Percentiles rank a stretch among this genome's conserved stretches.
phyloP scores from a whole-genome alignment of 2,888 invertebrate genomes.

The Parnassius apollo region DNA sequence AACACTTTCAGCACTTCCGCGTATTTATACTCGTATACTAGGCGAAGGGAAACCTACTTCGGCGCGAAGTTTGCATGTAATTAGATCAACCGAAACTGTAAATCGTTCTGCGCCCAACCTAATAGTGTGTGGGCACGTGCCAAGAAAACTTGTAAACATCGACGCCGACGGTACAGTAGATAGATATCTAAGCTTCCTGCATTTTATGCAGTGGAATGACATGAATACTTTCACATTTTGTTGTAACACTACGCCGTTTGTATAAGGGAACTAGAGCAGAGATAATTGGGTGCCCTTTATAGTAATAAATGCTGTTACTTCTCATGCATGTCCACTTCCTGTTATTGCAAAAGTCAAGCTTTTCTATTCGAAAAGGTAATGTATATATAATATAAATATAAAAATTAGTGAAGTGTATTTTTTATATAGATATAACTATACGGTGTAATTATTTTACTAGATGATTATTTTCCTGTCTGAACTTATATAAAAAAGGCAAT shows the following conservation, averaged over 20 bases:
- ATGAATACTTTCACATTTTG: conserved; percentile 54
- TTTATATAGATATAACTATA: too few relatives aligned
- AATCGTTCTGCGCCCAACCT: conserved; percentile 62
- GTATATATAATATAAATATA: too few relatives aligned
- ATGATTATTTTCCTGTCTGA: too few relatives aligned
- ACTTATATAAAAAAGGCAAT: too few relatives aligned
- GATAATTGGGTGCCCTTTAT: conserved; percentile 44
- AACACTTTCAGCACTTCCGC: conserved; percentile 38
- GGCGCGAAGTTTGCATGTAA: conserved; percentile 51
- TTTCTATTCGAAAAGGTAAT: too few relatives aligned
- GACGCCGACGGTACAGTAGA: not conserved
- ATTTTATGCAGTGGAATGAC: conserved; percentile 46
- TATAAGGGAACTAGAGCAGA: conserved; percentile 48
- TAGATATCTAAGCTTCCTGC: conserved; percentile 53
- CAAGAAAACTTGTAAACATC: conserved; percentile 63
- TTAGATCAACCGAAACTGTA: conserved; percentile 55
- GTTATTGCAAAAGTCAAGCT: not conserved
- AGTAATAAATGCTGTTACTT: conserved; percentile 23
- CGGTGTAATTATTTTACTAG: too few relatives aligned
- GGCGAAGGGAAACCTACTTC: conserved; percentile 45
- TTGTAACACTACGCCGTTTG: conserved; percentile 37
- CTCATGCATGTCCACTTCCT: conserved; percentile 8
- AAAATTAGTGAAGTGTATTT: too few relatives aligned
- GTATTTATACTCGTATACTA: conserved; percentile 43
- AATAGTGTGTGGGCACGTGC: conserved; percentile 54